Conservation (phyloP, 2,113 vertebrate genomes). For the Chaenocephalus aceratus region DNA sequence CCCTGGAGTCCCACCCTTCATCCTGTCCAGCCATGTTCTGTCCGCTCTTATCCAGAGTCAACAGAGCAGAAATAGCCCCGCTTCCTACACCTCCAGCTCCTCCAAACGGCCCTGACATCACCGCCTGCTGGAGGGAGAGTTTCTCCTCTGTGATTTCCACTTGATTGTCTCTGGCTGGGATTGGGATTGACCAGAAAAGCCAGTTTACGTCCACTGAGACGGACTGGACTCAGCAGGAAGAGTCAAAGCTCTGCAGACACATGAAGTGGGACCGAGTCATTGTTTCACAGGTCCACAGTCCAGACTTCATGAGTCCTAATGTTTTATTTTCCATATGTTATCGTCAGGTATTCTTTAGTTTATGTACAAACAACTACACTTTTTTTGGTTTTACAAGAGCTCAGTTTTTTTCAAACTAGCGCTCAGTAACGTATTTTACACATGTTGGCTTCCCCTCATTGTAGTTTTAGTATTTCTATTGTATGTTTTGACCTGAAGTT, state of each 20-base stretch:
- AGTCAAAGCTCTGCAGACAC: slow-evolving; percentile 5
- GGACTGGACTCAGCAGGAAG: slow-evolving; percentile 20
- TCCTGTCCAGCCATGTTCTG: slow-evolving; percentile 51
- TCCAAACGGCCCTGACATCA: slow-evolving; percentile 53
- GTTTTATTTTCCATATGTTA: no score
- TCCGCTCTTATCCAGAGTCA: slow-evolving; percentile 48
- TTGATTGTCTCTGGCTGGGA: slow-evolving; percentile 45
- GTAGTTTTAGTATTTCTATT: no score
- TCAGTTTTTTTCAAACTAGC: no score
- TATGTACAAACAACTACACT: no score
- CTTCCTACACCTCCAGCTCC: slow-evolving; percentile 51
- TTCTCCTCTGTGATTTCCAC: slow-evolving; percentile 4
- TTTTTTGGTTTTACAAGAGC: no score
- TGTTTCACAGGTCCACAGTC: no score
- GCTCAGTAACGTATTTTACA: no score
- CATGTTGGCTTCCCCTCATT: no score
- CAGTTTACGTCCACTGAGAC: slow-evolving; percentile 36
- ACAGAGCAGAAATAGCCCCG: slow-evolving; percentile 67
- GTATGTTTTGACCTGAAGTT: no score
- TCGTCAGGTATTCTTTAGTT: no score
- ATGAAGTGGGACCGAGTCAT: no score
- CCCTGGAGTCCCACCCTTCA: slow-evolving; percentile 30
- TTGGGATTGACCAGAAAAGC: slow-evolving; percentile 5
- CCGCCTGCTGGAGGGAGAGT: slow-evolving; percentile 15
- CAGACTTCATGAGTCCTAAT: no score